A percentile compares a stretch with the other conserved stretches of the same genome.
phyloP scores from a whole-genome alignment of 1,140 invertebrate species.

The Lordiphosa clarofinis region DNA sequence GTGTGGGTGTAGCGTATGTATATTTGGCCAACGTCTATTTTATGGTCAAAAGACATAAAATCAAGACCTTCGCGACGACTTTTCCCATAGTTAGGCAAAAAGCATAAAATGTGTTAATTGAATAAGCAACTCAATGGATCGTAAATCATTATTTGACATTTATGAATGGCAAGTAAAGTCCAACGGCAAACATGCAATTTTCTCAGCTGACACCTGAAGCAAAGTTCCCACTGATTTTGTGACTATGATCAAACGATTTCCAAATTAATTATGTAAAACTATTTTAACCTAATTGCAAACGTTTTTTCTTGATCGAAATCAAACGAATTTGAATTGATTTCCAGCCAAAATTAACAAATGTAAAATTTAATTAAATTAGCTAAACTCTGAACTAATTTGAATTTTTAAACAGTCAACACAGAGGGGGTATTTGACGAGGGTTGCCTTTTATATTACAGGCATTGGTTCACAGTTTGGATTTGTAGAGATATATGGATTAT shows the following conservation, averaged over 20 bases:
- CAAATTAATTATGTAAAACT: conserved; percentile 70
- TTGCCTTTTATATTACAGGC: too few species aligned
- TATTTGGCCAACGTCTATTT: conserved; percentile 26
- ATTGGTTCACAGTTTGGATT: too few species aligned
- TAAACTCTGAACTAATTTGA: conserved; percentile 55
- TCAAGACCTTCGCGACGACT: conserved; percentile 56
- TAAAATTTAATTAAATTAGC: conserved; percentile 68
- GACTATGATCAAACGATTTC: conserved; percentile 31
- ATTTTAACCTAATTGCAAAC: conserved; percentile 54
- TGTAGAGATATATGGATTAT: too few species aligned
- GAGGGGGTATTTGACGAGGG: background rate
- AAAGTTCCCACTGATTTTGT: conserved; percentile 23
- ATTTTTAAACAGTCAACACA: conserved; percentile 34
- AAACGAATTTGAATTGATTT: conserved; percentile 13
- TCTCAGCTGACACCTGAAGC: background rate
- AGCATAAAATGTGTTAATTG: conserved; percentile 71
- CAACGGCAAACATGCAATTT: too few species aligned
- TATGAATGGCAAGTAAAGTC: conserved; percentile 42
- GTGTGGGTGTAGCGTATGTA: conserved; percentile 1
- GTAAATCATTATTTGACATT: conserved; percentile 59
- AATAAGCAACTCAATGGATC: conserved; percentile 63
- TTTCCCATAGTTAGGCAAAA: conserved; percentile 58
- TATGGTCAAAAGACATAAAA: conserved; percentile 69
- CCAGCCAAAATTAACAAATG: conserved; percentile 66
- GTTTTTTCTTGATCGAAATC: conserved; percentile 39